Evolutionary conservation across 2,113 vertebrate genomes (phyloP).

Genomic region (Hippocampus comes): DNA sequence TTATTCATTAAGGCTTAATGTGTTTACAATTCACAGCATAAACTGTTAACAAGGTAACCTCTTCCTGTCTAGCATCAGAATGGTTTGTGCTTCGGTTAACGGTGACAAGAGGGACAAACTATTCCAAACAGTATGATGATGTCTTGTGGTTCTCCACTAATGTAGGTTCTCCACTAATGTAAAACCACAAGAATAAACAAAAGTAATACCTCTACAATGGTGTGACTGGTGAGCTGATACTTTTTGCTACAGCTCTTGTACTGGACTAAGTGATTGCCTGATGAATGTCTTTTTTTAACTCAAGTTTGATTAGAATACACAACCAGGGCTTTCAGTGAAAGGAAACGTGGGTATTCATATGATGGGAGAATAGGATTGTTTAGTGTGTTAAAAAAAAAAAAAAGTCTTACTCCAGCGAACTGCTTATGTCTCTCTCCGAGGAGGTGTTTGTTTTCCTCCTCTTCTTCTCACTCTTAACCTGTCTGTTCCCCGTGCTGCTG

Average conservation of each 20-base stretch:
- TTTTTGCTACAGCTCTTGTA: neutral
- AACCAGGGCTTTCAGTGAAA: too few species aligned
- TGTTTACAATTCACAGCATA: too few species aligned
- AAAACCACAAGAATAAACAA: neutral
- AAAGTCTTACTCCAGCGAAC: constrained; percentile 44
- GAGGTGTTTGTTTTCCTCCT: constrained; percentile 29
- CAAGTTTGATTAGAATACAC: too few species aligned
- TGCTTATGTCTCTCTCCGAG: constrained; percentile 16
- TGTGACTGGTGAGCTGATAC: neutral
- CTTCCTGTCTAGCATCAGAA: too few species aligned
- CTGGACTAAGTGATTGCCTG: neutral
- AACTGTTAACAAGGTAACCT: too few species aligned
- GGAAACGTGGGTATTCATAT: neutral
- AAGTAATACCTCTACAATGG: neutral
- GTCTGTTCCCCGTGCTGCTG: constrained; percentile 26
- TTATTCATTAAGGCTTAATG: too few species aligned
- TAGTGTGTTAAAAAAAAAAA: neutral
- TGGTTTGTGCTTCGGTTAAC: neutral
- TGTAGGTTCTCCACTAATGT: neutral
- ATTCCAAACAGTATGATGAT: neutral
- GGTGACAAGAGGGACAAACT: neutral
- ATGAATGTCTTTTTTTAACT: neutral
- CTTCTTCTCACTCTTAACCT: constrained; percentile 26
- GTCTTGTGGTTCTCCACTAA: neutral
- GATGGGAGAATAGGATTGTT: too few species aligned